Conservation (phyloP, 1,140 invertebrate genomes). For the Solenopsis invicta region DNA sequence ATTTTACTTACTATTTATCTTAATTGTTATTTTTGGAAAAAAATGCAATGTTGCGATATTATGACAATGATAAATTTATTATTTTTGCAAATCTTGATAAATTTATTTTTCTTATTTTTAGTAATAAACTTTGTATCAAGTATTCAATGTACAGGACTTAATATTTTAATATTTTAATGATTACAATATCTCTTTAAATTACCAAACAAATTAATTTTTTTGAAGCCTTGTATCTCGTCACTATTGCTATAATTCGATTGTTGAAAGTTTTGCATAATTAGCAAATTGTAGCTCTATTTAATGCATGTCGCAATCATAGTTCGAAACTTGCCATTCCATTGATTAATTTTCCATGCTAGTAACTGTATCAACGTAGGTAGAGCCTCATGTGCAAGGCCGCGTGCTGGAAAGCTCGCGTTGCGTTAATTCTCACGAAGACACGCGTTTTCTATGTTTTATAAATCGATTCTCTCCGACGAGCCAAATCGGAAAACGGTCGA, state of each 20-base stretch:
- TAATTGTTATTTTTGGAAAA: neutral
- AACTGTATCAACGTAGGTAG: slow-evolving; percentile 32
- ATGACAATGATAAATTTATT: neutral
- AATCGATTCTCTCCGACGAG: slow-evolving; percentile 40
- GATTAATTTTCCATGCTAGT: slow-evolving; percentile 69
- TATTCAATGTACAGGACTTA: neutral
- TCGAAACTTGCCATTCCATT: slow-evolving; percentile 60
- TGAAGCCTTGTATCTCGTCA: neutral
- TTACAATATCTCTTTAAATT: neutral
- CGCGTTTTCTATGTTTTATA: slow-evolving; percentile 37
- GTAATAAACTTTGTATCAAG: neutral
- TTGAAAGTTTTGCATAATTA: slow-evolving; percentile 56
- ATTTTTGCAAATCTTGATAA: neutral
- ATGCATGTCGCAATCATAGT: slow-evolving; percentile 56
- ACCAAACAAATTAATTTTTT: neutral
- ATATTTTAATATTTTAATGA: neutral
- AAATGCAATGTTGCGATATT: neutral
- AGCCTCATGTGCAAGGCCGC: slow-evolving; percentile 48
- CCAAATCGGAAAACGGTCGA: slow-evolving; percentile 4
- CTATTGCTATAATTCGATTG: slow-evolving; percentile 12
- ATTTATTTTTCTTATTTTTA: slow-evolving; percentile 8
- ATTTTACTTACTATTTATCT: slow-evolving; percentile 21
- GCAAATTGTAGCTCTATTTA: slow-evolving; percentile 6
- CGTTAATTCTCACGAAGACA: slow-evolving; percentile 43
- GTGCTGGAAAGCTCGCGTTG: slow-evolving; percentile 41